Conservation (phyloP, 2,113 vertebrate genomes). For the Orycteropus afer region DNA sequence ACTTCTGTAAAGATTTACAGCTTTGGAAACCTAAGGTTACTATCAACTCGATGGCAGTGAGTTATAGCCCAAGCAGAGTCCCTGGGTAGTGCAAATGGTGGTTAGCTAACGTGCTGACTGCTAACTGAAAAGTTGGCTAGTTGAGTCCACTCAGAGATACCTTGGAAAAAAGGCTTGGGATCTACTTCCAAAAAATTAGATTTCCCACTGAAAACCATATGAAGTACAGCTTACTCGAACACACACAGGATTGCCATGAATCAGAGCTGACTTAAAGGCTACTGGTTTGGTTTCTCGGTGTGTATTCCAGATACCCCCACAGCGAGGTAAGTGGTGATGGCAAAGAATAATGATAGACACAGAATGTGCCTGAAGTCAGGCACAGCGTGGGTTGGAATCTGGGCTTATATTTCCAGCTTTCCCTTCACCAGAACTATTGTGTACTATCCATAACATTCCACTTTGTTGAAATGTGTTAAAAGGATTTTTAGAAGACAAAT, state of each 20-base stretch:
- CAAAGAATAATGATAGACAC: no score
- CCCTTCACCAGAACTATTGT: neutral
- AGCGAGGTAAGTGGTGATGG: neutral
- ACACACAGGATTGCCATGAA: neutral
- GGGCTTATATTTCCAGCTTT: neutral
- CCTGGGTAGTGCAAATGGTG: neutral
- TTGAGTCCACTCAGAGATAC: neutral
- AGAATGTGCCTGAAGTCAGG: neutral
- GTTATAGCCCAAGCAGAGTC: no score
- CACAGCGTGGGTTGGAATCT: neutral
- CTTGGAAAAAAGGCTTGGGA: neutral
- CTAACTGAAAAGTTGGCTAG: neutral
- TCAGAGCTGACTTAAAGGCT: neutral
- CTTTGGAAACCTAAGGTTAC: no score
- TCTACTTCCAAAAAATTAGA: neutral
- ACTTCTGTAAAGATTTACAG: no score
- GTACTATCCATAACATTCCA: neutral
- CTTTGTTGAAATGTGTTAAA: neutral
- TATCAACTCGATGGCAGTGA: no score
- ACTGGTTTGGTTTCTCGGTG: neutral
- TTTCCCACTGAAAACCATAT: neutral
- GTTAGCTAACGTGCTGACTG: neutral
- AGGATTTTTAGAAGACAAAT: neutral
- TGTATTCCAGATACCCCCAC: neutral
- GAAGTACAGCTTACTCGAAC: neutral